Percentiles rank a stretch among this genome's conserved stretches.
Evolutionary conservation across 2,888 invertebrate genomes (phyloP).

Genomic region (Lepeophtheirus nordmannii): DNA sequence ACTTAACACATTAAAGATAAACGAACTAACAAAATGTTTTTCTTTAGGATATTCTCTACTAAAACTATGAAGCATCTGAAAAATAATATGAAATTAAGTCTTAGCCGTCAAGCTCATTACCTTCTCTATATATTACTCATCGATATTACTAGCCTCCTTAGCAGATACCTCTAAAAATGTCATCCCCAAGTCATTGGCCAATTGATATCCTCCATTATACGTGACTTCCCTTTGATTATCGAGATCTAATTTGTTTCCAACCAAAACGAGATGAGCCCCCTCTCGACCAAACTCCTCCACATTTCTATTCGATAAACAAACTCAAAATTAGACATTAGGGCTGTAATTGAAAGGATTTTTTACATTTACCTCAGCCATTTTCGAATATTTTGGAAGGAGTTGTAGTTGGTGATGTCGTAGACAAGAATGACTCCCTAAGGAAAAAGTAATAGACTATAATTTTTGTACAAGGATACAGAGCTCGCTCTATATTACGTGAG

Average conservation of each 20-base stretch:
- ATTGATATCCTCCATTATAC: not conserved
- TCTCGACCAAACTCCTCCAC: not conserved
- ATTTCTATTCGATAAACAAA: not conserved
- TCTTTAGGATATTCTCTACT: not conserved
- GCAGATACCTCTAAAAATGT: not conserved
- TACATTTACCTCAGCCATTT: not conserved
- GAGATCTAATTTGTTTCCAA: slow-evolving; percentile 66
- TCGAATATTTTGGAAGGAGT: not conserved
- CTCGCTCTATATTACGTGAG: too few relatives aligned
- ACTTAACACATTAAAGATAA: too few relatives aligned
- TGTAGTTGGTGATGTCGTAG: slow-evolving; percentile 5
- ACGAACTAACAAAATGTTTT: too few relatives aligned
- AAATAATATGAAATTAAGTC: not conserved
- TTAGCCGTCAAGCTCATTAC: not conserved
- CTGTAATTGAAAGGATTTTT: not conserved
- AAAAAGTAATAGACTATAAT: not conserved
- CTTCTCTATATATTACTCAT: not conserved
- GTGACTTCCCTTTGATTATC: slow-evolving; percentile 65
- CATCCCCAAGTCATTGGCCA: slow-evolving; percentile 1
- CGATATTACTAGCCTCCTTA: not conserved
- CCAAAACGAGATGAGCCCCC: slow-evolving; percentile 43
- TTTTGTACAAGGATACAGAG: too few relatives aligned
- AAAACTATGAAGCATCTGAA: not conserved
- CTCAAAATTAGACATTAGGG: not conserved
- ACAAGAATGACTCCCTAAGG: not conserved